These are phyloP conservation scores for Leuciscus waleckii DNA, from an alignment of 2,797 vertebrate genomes.

Conservation along the genomic window DNA sequence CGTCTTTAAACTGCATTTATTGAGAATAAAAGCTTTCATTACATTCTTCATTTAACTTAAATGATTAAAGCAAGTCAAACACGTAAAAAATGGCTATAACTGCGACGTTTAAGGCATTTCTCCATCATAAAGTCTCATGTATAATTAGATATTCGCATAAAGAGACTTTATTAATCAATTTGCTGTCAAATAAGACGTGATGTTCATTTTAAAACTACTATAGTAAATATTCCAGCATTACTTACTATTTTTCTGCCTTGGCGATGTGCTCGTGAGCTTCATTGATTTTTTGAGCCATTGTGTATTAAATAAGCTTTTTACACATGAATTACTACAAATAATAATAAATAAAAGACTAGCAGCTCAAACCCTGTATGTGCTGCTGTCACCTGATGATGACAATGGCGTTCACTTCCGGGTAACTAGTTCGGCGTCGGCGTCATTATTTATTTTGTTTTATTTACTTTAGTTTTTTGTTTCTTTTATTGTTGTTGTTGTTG, in stretches of 20 bases:
- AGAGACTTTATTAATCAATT: neutral
- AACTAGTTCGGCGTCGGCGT: neutral
- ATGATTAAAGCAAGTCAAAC: neutral
- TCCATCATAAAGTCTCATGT: too few species aligned
- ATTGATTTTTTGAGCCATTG: constrained; percentile 89
- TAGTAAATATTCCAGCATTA: neutral
- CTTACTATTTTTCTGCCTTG: constrained; percentile 87
- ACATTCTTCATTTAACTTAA: neutral
- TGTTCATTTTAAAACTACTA: too few species aligned
- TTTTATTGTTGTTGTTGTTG: neutral
- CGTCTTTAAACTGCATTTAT: constrained; percentile 82
- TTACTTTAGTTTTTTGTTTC: neutral
- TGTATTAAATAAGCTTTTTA: neutral
- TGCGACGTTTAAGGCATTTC: neutral
- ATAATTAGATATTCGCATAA: neutral
- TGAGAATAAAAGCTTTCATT: neutral
- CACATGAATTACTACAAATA: neutral
- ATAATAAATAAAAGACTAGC: neutral
- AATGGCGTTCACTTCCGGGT: constrained; percentile 16
- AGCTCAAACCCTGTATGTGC: neutral
- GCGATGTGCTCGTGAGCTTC: constrained; percentile 85
- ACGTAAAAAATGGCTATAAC: too few species aligned
- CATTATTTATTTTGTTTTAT: neutral
- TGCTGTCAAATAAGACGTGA: neutral
- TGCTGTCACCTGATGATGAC: constrained; percentile 28